Base-by-base conservation (phyloP, 2,113 vertebrate genomes). In the Bubalus kerabau region DNA sequence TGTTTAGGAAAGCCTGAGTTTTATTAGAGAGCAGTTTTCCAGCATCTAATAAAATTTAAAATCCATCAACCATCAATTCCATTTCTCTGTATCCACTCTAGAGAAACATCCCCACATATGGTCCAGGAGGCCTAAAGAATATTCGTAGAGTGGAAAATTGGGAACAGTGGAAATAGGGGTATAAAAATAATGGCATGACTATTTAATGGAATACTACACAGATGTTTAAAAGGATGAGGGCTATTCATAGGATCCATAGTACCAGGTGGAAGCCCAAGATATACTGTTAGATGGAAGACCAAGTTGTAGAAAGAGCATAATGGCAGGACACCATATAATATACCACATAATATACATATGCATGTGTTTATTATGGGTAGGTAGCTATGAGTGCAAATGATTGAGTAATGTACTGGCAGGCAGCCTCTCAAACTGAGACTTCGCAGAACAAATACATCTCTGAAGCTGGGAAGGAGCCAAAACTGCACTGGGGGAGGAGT, bases 401-500 rank as follows among this genome's bases (percentile, higher is more conserved):
- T 14, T 50, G 28, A 43, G 23, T 24, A 23, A 14, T 3, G 13
- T 23, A 7, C 48, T 6, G 32, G 21, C 8, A 4, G 5, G 13
- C 40, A 30, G 7, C 40, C 36, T 78, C 14, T 64, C 83, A 19
- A 23, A 52, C 5, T 50, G 40, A 14, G 24, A 16, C 15, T 60
- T 17, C 2, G 48, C 11, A 43, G 17, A 67, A 43, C 19, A 46
- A 62, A 64, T 13, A 30, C 15, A 8, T 19, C 46, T 76, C 74
- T 46, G 36, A 7, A 74, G 40, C 46, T 26, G 14, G 28, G 26
- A 76, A 90, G 9, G 17, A 24, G 15, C 64, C 17, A 10, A 2
- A 17, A 23, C 2, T 56, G 54, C 15, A 17, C 0, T 1, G 11
- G 9, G 4, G n/a, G 10, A n/a, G 6, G 16, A 4, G 9, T 2